phyloP scores from a whole-genome alignment of 2,113 vertebrate species.

The Oryzias curvinotus region DNA sequence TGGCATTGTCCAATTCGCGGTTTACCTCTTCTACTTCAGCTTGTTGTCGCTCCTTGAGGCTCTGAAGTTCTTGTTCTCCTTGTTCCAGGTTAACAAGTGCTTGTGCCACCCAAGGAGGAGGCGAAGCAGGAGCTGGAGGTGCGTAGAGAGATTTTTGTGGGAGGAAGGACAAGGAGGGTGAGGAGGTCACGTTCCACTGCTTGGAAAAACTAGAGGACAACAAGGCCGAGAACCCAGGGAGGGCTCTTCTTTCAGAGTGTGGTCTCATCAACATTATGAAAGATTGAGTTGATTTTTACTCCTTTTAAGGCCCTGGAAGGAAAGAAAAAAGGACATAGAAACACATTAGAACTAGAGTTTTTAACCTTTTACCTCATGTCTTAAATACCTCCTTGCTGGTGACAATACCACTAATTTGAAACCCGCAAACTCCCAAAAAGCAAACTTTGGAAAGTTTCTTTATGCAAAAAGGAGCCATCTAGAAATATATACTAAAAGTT shows the following conservation, averaged over 20 bases:
- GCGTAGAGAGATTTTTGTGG: constrained; percentile 50
- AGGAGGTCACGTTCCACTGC: constrained; percentile 34
- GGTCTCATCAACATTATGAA: constrained; percentile 59
- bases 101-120: constrained; percentile 67
- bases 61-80: constrained; percentile 66
- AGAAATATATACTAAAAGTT: no score
- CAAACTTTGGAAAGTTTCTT: no score
- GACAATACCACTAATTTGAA: no score
- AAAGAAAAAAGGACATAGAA: constrained; percentile 19
- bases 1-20: constrained; percentile 67
- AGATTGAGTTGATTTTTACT: constrained; percentile 9
- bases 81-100: constrained; percentile 67
- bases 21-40: constrained; percentile 68
- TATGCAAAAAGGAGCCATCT: no score
- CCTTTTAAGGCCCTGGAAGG: constrained; percentile 35
- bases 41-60: constrained; percentile 66
- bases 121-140: constrained; percentile 35
- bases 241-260: constrained; percentile 67
- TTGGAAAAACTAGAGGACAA: constrained; percentile 52
- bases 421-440: no score
- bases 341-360: neutral
- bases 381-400: no score
- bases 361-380: no score
- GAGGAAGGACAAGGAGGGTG: constrained; percentile 30
- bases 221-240: constrained; percentile 66